These are phyloP conservation scores for Alfaro cultratus DNA, from an alignment of 2,797 vertebrate species.

Conservation along the genomic window DNA sequence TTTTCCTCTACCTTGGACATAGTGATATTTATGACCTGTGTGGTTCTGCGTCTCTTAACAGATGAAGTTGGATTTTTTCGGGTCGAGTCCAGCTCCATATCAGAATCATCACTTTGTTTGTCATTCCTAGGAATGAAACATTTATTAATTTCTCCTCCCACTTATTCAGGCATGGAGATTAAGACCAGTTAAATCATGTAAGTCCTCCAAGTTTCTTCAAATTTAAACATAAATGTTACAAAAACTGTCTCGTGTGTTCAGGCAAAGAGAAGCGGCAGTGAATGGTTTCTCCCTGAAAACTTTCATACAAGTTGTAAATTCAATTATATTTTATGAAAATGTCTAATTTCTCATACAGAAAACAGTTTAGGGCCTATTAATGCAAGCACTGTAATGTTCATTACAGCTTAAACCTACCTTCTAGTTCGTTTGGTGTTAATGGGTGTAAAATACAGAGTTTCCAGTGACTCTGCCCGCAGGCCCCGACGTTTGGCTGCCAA, in stretches of 20 bases:
- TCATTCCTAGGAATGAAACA: constrained; percentile 37
- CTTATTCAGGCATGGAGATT: not conserved
- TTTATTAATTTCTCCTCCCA: not conserved
- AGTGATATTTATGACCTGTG: constrained; percentile 92
- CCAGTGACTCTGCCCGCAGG: constrained; percentile 82
- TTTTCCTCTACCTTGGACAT: constrained; percentile 87
- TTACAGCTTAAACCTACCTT: constrained; percentile 40
- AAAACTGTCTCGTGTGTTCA: not conserved
- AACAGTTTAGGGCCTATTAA: not conserved
- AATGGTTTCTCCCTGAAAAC: not conserved
- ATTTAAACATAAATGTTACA: not conserved
- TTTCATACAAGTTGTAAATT: not conserved
- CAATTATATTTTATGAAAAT: not conserved
- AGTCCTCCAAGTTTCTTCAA: not conserved
- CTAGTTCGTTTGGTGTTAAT: constrained; percentile 70
- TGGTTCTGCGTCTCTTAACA: constrained; percentile 85
- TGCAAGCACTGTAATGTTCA: too few relatives aligned
- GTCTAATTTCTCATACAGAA: not conserved
- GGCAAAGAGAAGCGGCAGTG: not conserved
- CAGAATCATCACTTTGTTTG: constrained; percentile 35
- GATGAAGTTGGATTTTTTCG: constrained; percentile 81
- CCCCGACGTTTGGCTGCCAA: constrained; percentile 76
- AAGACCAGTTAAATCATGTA: not conserved
- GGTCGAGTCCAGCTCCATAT: constrained; percentile 78
- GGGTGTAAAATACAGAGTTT: constrained; percentile 92